Evolutionary conservation across 2,888 invertebrate genomes (phyloP).

Genomic region (Erebia epiphron): DNA sequence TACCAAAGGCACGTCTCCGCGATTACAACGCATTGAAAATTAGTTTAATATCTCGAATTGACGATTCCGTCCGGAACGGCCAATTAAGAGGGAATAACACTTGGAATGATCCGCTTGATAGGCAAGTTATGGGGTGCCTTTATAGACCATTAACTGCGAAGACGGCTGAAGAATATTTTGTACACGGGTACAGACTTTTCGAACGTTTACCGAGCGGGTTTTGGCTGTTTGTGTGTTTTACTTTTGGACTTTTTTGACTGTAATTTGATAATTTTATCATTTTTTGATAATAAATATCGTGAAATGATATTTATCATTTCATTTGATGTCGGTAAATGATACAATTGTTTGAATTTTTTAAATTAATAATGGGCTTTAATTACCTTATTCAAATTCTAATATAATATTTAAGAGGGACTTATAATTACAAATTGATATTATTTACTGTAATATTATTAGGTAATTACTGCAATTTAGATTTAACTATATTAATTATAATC

Average conservation of each 20-base stretch:
- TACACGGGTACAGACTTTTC: constrained; percentile 31
- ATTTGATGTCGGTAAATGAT: too few species aligned
- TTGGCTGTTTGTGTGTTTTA: neutral
- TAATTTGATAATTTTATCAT: neutral
- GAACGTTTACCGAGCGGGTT: constrained; percentile 31
- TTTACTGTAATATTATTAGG: too few species aligned
- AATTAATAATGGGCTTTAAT: too few species aligned
- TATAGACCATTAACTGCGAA: constrained; percentile 71
- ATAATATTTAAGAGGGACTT: too few species aligned
- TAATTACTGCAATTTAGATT: too few species aligned
- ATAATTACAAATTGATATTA: too few species aligned
- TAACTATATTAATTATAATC: too few species aligned
- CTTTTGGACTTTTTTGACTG: neutral
- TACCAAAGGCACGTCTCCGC: constrained; percentile 65
- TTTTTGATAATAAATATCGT: too few species aligned
- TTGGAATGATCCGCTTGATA: constrained; percentile 74
- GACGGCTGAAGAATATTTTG: constrained; percentile 41
- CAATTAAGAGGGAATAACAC: constrained; percentile 81
- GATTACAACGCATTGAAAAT: constrained; percentile 80
- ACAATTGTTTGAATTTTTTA: too few species aligned
- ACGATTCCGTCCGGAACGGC: constrained; percentile 79
- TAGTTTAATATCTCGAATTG: constrained; percentile 83
- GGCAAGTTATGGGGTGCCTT: constrained; percentile 80
- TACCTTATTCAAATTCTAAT: too few species aligned
- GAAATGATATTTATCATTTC: too few species aligned